Percentiles rank a stretch among this genome's conserved stretches.
Evolutionary conservation across 2,113 vertebrate species (phyloP).

Genomic region (Bambusicola thoracicus): DNA sequence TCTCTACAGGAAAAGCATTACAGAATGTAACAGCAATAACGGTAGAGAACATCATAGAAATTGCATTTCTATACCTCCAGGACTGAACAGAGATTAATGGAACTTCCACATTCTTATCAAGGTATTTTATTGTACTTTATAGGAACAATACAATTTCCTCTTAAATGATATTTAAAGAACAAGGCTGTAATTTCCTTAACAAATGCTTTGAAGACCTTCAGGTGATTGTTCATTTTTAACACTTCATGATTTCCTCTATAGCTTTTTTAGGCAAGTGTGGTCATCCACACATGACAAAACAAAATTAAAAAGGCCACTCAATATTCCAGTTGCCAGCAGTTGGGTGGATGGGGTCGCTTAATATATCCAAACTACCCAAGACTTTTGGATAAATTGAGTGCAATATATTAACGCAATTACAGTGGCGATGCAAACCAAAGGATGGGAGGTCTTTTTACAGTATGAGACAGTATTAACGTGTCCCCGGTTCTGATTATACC

Average conservation of each 20-base stretch:
- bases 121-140: conserved; percentile 55
- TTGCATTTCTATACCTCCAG: conserved; percentile 53
- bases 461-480: conserved; percentile 7
- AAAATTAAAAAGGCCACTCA: conserved; percentile 34
- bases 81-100: conserved; percentile 38
- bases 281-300: background rate
- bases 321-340: background rate
- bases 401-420: conserved; percentile 42
- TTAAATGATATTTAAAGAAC: conserved; percentile 60
- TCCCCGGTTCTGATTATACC: conserved; percentile 8
- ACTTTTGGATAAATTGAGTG: conserved; percentile 21
- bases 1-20: background rate
- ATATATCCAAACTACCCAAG: conserved; percentile 21
- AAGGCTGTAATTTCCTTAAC: conserved; percentile 59
- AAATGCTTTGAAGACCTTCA: conserved; percentile 56
- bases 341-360: background rate
- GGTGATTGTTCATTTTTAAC: conserved; percentile 21
- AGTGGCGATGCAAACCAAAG: conserved; percentile 36
- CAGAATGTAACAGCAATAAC: conserved; percentile 50
- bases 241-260: conserved; percentile 38
- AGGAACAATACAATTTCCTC: conserved; percentile 50
- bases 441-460: conserved; percentile 49
- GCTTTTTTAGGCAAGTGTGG: conserved; percentile 51
- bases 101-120: conserved; percentile 10
- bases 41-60: conserved; percentile 47